Evolutionary conservation across 2,888 invertebrate species (phyloP), one percentile per base, ranked within the genome.

Genomic region (Axea sp.): DNA sequence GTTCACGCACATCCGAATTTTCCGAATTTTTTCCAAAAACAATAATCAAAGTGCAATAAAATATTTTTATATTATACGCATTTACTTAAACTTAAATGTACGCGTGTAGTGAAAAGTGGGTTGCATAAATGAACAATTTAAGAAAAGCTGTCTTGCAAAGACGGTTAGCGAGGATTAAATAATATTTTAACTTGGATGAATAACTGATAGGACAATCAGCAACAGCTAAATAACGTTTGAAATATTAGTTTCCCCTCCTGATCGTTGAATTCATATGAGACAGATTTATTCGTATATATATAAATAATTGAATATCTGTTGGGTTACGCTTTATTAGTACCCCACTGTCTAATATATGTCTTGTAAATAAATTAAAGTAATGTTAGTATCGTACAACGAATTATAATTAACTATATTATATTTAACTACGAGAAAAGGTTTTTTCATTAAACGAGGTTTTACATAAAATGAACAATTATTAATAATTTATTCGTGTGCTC

Each of bases 231-330:
- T 22, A 5, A 43, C 57, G 71, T 47, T 55, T 53, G 33, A 72
- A 84, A 84, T 87, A 87, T 86, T 87, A 86, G 81, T 86, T 87
- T 87, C 87, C 82, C 87, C 87, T 87, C 83, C 86, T 86, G 85
- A 83, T 84, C 78, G 86, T 86, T 77, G n/a, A n/a, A n/a, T n/a
- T n/a, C n/a, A n/a, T 75, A 74, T 67, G 75, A 39, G 59, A 33
- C 53, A 39, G 22, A 75, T 69, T 76, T 33, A 74, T 71, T 74
- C 73, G 77, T 76, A 75, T 41, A 69, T 47, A 59, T 59, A 69
- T 60, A 60, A 73, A 73, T 76, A 77, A 76, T 67, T 74, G 65
- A 75, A 75, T 75, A 76, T 67, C 43, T 55, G 51, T 71, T 57
- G 76, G 75, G 75, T 69, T 78, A 76, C 76, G 43, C 64, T 76